phyloP scores from a whole-genome alignment of 2,888 invertebrate species.

The Altica lythri region DNA sequence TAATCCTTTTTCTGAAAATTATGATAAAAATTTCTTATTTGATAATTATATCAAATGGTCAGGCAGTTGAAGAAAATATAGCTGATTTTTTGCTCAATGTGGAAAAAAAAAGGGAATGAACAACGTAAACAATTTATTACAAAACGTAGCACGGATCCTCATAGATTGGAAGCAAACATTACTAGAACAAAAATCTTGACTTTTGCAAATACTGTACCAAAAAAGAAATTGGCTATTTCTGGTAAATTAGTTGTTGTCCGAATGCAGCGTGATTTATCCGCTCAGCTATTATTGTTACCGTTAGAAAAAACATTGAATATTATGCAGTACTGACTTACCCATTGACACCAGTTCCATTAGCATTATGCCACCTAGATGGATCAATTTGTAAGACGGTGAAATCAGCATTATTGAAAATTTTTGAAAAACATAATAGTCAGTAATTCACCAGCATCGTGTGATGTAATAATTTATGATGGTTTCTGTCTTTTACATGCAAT shows the following conservation, averaged over 20 bases:
- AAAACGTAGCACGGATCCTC: slow-evolving; percentile 8
- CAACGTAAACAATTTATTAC: slow-evolving; percentile 7
- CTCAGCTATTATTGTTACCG: slow-evolving; percentile 12
- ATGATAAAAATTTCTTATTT: slow-evolving; percentile 24
- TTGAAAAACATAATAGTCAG: slow-evolving; percentile 13
- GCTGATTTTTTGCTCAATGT: slow-evolving; percentile 9
- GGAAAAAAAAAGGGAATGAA: slow-evolving; percentile 1
- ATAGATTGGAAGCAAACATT: slow-evolving; percentile 12
- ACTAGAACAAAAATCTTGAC: neutral
- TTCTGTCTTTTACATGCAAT: slow-evolving; percentile 3
- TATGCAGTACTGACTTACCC: slow-evolving; percentile 17
- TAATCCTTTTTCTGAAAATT: slow-evolving; percentile 18
- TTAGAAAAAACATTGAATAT: slow-evolving; percentile 18
- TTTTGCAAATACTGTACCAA: slow-evolving; percentile 9
- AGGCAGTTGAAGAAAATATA: slow-evolving; percentile 19
- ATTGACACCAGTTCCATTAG: slow-evolving; percentile 25
- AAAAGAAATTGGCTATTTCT: slow-evolving; percentile 11
- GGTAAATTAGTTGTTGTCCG: slow-evolving; percentile 13
- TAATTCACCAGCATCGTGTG: slow-evolving; percentile 3
- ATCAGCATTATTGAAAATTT: slow-evolving; percentile 18
- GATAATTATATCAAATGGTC: slow-evolving; percentile 36
- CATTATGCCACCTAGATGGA: slow-evolving; percentile 25
- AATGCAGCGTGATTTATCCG: slow-evolving; percentile 24
- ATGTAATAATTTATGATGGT: slow-evolving; percentile 21
- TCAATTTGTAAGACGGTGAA: slow-evolving; percentile 25